Evolutionary conservation across 2,113 vertebrate genomes (phyloP).

Genomic region (Stegastes partitus): DNA sequence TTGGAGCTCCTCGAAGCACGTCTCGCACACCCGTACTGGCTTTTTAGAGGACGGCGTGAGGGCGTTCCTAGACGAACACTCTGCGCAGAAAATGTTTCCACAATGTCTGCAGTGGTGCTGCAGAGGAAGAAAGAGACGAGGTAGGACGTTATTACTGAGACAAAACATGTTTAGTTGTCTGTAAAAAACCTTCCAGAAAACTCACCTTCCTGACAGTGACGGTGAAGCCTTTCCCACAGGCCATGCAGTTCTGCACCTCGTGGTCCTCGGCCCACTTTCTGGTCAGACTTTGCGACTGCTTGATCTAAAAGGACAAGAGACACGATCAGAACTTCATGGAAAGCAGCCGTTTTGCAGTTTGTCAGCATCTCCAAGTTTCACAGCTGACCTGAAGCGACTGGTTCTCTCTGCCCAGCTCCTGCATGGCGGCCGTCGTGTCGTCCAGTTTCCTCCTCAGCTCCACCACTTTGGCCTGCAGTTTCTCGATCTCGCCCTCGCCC

Average conservation of each 20-base stretch:
- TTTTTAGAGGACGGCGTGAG: conserved; percentile 98
- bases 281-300: conserved; percentile 94
- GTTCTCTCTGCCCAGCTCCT: conserved; percentile 97
- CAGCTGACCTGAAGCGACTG: conserved; percentile 94
- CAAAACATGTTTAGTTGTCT: background rate
- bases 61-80: conserved; percentile 95
- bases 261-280: conserved; percentile 98
- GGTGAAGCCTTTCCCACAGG: conserved; percentile 94
- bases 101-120: conserved; percentile 99
- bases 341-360: background rate
- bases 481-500: conserved; percentile 98
- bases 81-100: conserved; percentile 98
- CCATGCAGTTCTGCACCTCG: conserved; percentile 97
- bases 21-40: conserved; percentile 95
- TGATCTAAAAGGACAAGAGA: conserved; percentile 86
- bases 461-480: conserved; percentile 93
- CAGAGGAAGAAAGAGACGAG: background rate
- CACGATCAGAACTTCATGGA: background rate
- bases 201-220: conserved; percentile 95
- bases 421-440: conserved; percentile 97
- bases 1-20: conserved; percentile 95
- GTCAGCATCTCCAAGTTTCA: too few species aligned
- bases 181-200: too few species aligned
- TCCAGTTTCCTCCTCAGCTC: conserved; percentile 96
- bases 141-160: background rate